phyloP scores from a whole-genome alignment of 2,797 vertebrate species.

The Myoxocephalus aenaeus region DNA sequence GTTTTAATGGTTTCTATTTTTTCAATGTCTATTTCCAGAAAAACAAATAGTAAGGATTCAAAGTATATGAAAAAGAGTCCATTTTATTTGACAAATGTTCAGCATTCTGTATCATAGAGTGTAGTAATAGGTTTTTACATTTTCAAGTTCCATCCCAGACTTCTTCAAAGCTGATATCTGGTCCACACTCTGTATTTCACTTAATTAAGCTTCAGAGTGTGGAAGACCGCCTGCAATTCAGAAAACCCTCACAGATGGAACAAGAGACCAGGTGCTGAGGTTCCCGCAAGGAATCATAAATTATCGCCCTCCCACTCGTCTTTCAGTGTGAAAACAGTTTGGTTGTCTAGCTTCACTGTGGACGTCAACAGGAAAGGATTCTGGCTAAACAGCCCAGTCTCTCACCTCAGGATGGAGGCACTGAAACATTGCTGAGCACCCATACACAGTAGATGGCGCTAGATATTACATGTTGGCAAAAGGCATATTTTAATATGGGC shows the following conservation, averaged over 20 bases:
- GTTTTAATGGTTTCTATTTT: neutral
- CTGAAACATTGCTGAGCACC: neutral
- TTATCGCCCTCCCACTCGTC: conserved; percentile 42
- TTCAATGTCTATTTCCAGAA: neutral
- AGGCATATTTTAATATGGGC: neutral
- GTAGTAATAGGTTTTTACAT: neutral
- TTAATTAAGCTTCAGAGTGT: conserved; percentile 5
- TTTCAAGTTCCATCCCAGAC: neutral
- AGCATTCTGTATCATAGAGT: neutral
- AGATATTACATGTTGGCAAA: conserved; percentile 25
- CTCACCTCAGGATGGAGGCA: neutral
- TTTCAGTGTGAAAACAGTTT: conserved; percentile 21
- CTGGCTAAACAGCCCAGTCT: neutral
- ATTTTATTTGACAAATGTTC: conserved; percentile 15
- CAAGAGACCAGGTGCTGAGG: conserved; percentile 19
- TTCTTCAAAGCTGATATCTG: conserved; percentile 19
- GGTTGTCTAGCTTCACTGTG: neutral
- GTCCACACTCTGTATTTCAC: neutral
- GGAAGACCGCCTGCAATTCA: conserved; percentile 8
- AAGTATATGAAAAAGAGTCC: neutral
- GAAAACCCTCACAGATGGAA: conserved; percentile 32
- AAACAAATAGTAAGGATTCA: neutral
- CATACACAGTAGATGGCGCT: conserved; percentile 70
- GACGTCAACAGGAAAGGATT: conserved; percentile 18
- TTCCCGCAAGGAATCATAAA: conserved; percentile 28